Conservation (phyloP, 1,140 invertebrate genomes). For the Aphis craccivora region DNA sequence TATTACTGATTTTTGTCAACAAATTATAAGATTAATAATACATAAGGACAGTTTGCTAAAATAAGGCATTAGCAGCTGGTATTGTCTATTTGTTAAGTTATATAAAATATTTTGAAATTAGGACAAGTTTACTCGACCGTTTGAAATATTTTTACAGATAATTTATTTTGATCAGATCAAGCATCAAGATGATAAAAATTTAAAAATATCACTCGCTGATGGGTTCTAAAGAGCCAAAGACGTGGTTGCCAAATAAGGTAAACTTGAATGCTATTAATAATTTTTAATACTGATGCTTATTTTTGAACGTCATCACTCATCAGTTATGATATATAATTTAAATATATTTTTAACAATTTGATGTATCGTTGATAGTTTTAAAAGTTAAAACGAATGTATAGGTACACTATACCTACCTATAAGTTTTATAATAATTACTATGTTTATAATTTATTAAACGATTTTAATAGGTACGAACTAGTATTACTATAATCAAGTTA, state of each 20-base stretch:
- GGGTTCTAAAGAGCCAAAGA: not conserved
- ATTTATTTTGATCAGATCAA: not conserved
- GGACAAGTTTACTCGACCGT: not conserved
- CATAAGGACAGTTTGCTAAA: not conserved
- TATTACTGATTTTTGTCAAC: not conserved
- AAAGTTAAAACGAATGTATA: not conserved
- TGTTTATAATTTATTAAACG: not conserved
- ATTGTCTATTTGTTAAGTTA: not conserved
- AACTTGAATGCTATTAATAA: constrained; percentile 13
- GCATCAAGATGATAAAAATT: not conserved
- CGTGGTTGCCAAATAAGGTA: constrained; percentile 34
- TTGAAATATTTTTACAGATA: not conserved
- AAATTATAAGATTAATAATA: not conserved
- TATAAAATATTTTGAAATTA: not conserved
- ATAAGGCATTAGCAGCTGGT: not conserved
- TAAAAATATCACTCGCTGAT: constrained; percentile 2
- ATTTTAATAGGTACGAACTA: not conserved
- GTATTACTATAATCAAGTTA: not conserved
- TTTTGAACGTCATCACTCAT: not conserved
- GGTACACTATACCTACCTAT: not conserved
- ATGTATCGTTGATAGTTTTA: not conserved
- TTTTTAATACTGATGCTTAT: not conserved
- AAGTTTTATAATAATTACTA: not conserved
- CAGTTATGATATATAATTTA: not conserved
- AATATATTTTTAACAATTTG: not conserved